phyloP scores from a whole-genome alignment of 2,113 vertebrate species.

The Haemorhous mexicanus region DNA sequence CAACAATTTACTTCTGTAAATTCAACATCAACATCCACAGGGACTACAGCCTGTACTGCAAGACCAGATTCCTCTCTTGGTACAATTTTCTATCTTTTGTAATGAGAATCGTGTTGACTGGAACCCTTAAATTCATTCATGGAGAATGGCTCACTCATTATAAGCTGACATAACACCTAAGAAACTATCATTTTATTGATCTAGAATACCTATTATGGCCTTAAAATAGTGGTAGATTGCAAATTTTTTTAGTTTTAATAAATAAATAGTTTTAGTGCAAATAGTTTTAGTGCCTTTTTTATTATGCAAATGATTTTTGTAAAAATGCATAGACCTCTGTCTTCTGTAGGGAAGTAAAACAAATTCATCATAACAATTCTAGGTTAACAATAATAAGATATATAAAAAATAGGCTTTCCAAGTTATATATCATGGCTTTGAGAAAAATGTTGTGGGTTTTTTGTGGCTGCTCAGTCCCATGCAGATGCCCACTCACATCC shows the following conservation, averaged over 20 bases:
- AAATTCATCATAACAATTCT: background rate
- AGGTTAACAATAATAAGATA: background rate
- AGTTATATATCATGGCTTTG: background rate
- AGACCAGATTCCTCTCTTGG: background rate
- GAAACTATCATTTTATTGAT: background rate
- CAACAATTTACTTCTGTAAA: background rate
- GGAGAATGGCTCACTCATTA: background rate
- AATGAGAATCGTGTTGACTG: background rate
- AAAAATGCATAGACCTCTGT: background rate
- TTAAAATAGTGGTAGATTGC: background rate
- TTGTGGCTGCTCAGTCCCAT: background rate
- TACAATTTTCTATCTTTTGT: background rate
- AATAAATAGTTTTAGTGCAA: background rate
- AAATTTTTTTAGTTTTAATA: background rate
- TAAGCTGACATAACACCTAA: background rate
- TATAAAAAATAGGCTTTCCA: background rate
- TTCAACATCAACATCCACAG: background rate
- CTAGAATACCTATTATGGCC: background rate
- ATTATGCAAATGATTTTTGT: background rate
- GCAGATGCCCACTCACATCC: fast-evolving
- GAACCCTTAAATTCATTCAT: background rate
- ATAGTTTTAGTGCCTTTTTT: background rate
- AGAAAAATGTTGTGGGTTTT: background rate
- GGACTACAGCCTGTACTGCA: background rate
- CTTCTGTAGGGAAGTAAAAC: background rate